Base-by-base conservation (phyloP, 2,797 vertebrate species). In the Picus viridis region DNA sequence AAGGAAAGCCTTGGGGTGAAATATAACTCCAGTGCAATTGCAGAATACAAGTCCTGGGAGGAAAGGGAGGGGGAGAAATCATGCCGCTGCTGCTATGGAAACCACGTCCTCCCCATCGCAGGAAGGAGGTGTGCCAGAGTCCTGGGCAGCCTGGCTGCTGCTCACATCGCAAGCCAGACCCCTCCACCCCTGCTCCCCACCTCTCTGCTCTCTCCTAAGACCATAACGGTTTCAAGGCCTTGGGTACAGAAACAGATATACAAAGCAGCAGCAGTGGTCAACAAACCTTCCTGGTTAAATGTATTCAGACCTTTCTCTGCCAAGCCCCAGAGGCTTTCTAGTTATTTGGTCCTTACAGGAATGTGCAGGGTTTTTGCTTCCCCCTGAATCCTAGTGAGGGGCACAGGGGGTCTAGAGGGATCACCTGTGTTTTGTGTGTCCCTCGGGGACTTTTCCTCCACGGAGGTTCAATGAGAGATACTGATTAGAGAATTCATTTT, bases 1-100 rank as follows among this genome's bases (percentile, higher is more conserved):
- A 89, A 93, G 58, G 12, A 89, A 91, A 81, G 77, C 88, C 88
- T 77, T 76, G 71, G 58, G 91, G 80, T 74, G 62, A 86, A 91
- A 88, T 68, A 29, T 3, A 84, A 71, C 56, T 86, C 57, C 64
- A 2, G 0, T 49, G 83, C 41, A 71, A 82, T 73, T 67, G 43
- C 70, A 49, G 80, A 82, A 74, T 56, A 76, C 13, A 68, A 56
- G 86, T 83, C 86, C 77, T 7, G 4, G 29, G 57, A 67, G 70
- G 54, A 30, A 3, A 7, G 3, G 6, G 53, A 56, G 53, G 11
- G 16, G 7, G 14, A 51, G 12, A 17, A 74, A 67, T 78, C 73
- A 54, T 0, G 1, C 39, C 0, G 2, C n/a, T 79, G 94, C 86
- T 96, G 83, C 95, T 70, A 93, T 93, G 89, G 94, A 94, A 95